Conservation (phyloP, 2,888 invertebrate species). For the Adelognathus sp. region DNA sequence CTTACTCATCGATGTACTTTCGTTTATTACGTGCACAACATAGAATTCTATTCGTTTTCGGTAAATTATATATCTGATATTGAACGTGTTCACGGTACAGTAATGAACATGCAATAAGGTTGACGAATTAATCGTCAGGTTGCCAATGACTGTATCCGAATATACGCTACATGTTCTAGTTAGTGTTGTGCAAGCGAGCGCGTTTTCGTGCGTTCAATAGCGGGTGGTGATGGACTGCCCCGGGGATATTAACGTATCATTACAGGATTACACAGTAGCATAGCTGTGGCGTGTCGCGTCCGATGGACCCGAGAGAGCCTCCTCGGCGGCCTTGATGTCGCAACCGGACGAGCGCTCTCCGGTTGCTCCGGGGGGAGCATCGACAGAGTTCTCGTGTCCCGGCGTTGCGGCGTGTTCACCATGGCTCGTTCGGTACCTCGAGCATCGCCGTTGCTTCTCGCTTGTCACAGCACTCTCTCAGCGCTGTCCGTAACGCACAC, state of each 20-base stretch:
- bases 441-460: constrained; percentile 45
- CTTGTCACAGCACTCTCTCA: constrained; percentile 65
- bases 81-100: too few species aligned
- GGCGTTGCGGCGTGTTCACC: constrained; percentile 52
- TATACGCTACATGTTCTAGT: constrained; percentile 10
- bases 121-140: not conserved
- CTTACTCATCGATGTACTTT: too few species aligned
- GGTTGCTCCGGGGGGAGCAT: constrained; percentile 28
- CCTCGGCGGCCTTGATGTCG: constrained; percentile 10
- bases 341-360: constrained; percentile 9
- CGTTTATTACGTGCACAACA: too few species aligned
- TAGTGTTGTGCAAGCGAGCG: constrained; percentile 7
- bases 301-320: constrained; percentile 14
- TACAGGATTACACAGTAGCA: constrained; percentile 65
- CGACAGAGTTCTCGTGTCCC: constrained; percentile 4
- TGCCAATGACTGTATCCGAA: not conserved
- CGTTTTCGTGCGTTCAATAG: constrained; percentile 26
- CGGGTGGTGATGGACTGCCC: constrained; percentile 71
- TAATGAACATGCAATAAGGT: not conserved
- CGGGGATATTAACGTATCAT: constrained; percentile 76
- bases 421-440: constrained; percentile 12
- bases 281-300: constrained; percentile 6
- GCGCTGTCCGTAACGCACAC: constrained; percentile 62
- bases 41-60: too few species aligned
- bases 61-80: not conserved